Conservation (phyloP, 2,113 vertebrate genomes). For the Entomyzon cyanotis region DNA sequence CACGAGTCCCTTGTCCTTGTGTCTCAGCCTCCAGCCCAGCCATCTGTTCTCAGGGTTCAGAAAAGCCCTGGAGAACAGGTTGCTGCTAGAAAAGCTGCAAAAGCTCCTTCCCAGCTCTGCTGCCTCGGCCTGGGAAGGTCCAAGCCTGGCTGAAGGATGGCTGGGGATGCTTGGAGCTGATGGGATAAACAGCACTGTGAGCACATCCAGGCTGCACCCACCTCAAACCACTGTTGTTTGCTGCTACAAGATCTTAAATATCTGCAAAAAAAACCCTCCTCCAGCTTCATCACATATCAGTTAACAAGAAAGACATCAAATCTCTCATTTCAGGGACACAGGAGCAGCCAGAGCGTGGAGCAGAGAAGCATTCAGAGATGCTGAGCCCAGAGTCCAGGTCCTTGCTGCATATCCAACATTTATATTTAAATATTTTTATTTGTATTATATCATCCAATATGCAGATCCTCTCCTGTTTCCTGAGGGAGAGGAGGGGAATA, state of each 20-base stretch:
- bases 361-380: neutral
- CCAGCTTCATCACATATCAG: neutral
- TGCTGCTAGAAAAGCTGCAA: neutral
- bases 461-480: rapidly evolving
- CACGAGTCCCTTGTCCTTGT: neutral
- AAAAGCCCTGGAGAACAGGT: neutral
- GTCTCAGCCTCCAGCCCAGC: constrained; percentile 4
- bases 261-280: neutral
- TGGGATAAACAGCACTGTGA: rapidly evolving
- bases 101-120: neutral
- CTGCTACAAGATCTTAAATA: neutral
- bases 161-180: neutral
- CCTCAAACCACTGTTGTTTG: neutral
- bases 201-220: rapidly evolving
- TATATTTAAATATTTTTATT: too few relatives aligned
- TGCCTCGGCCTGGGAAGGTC: neutral
- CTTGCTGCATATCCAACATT: neutral
- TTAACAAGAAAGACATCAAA: neutral
- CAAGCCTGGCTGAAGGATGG: rapidly evolving
- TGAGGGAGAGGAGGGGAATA: neutral
- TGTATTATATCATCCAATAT: too few relatives aligned
- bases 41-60: constrained; percentile 24
- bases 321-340: neutral
- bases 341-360: neutral
- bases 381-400: neutral